A percentile compares a stretch with the other conserved stretches of the same genome.
Evolutionary conservation across 1,140 invertebrate species (phyloP).

Genomic region (Lordiphosa collinella): DNA sequence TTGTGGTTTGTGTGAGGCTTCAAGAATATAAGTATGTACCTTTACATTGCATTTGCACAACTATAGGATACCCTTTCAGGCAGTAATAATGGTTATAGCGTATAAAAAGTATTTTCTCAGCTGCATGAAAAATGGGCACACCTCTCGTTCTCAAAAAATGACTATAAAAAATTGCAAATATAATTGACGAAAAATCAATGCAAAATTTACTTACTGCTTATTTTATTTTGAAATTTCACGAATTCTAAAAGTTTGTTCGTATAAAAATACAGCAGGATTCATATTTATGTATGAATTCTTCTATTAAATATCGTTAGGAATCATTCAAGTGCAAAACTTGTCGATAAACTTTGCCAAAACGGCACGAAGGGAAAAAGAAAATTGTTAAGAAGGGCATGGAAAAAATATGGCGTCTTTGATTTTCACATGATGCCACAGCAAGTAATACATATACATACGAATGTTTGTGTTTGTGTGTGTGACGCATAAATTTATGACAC

Average conservation of each 20-base stretch:
- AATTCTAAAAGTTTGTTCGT: too few species aligned
- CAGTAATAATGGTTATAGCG: too few species aligned
- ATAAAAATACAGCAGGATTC: background rate
- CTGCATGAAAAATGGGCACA: too few species aligned
- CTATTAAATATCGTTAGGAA: conserved; percentile 57
- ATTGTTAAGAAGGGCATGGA: conserved; percentile 45
- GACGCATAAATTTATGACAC: conserved; percentile 67
- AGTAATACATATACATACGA: conserved; percentile 23
- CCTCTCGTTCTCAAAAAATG: too few species aligned
- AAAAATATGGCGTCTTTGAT: conserved; percentile 67
- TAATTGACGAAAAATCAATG: too few species aligned
- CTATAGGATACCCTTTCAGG: too few species aligned
- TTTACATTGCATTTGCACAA: too few species aligned
- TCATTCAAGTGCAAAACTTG: conserved; percentile 68
- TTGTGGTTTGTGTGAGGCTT: too few species aligned
- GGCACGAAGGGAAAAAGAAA: background rate
- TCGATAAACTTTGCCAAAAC: conserved; percentile 49
- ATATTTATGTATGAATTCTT: conserved; percentile 29
- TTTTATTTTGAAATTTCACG: background rate
- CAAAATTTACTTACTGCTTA: too few species aligned
- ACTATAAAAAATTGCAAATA: too few species aligned
- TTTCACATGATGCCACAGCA: conserved; percentile 55
- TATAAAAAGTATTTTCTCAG: too few species aligned
- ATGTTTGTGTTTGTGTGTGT: conserved; percentile 5
- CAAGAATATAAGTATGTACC: too few species aligned